Evolutionary conservation across 2,113 vertebrate genomes (phyloP).

Genomic region (Triplophysa dalaica): DNA sequence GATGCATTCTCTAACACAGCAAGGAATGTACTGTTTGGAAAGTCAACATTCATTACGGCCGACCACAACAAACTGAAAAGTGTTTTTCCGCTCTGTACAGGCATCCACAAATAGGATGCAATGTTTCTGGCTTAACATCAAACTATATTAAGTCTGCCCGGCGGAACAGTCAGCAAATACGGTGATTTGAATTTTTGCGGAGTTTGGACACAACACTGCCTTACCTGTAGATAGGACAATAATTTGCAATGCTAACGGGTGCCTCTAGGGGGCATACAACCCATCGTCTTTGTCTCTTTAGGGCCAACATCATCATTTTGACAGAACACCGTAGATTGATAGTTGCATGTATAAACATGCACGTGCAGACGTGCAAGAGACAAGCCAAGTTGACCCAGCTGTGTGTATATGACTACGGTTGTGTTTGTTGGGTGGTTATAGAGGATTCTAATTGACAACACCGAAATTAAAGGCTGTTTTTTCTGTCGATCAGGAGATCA

Average conservation of each 20-base stretch:
- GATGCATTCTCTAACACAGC: background rate
- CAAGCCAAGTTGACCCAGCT: constrained; percentile 5
- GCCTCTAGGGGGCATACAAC: background rate
- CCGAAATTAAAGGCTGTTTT: constrained; percentile 34
- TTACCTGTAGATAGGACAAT: background rate
- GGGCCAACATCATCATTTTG: background rate
- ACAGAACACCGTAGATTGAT: background rate
- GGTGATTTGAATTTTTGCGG: background rate
- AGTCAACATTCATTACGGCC: background rate
- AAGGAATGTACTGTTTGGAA: background rate
- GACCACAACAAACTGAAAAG: background rate
- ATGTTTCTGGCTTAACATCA: background rate
- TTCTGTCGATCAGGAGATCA: constrained; percentile 58
- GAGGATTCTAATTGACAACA: constrained; percentile 49
- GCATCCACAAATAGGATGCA: background rate
- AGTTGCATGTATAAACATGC: background rate
- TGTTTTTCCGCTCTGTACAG: background rate
- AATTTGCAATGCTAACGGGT: background rate
- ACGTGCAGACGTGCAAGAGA: background rate
- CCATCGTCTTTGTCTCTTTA: background rate
- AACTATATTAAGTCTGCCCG: background rate
- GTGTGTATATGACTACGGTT: constrained; percentile 16
- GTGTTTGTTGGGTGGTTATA: background rate
- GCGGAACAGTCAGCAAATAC: background rate
- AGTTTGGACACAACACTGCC: background rate